Evolutionary conservation across 2,797 vertebrate species (phyloP), one percentile per base, ranked within the genome.

Genomic region (Ptychobarbus kaznakovi): DNA sequence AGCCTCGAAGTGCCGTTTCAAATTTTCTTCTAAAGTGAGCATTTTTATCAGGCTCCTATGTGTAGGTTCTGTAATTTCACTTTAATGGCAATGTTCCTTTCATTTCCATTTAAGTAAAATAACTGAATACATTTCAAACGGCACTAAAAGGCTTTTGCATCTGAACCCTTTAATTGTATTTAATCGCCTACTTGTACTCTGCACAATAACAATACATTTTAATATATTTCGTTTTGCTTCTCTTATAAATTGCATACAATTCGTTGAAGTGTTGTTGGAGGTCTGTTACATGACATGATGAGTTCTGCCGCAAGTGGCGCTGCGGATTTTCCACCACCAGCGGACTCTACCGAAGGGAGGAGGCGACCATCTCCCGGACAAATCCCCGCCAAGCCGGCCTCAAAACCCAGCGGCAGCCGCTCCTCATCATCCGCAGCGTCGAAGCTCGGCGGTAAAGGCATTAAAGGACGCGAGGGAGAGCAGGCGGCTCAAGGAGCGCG

Each of bases 291-390:
- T 86, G 86, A 87, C 69, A 88, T 85, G 44, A 91, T 88, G 89
- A 90, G 88, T 58, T 35, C 89, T 22, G 86, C 92, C 92, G 81
- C 88, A 81, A 44, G 93, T 18, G 92, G 92, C 94, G 93, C 93
- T 95, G 91, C 92, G 88, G 91, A 80, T 79, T 88, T 91, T 85
- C 82, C 86, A 61, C 38, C 68, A 46, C 49, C 83, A 61, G 35
- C 81, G 44, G 88, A 90, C 88, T 90, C 86, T 72, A 93, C 90
- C 89, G 91, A 90, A 91, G 92, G 90, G 88, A 93, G 91, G 90
- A 94, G 92, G 91, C 93, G 92, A 91, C 92, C 94, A 28, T 96
- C 95, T 3, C 94, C 95, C 10, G 94, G 88, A 28, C 90, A 93
- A 88, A 91, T 73, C 85, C 69, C 91, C 7, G 76, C 81, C 87